A percentile compares a stretch with the other conserved stretches of the same genome.
These are phyloP conservation scores for Craseonycteris thonglongyai DNA, from an alignment of 2,113 vertebrate genomes.

Conservation along the genomic window DNA sequence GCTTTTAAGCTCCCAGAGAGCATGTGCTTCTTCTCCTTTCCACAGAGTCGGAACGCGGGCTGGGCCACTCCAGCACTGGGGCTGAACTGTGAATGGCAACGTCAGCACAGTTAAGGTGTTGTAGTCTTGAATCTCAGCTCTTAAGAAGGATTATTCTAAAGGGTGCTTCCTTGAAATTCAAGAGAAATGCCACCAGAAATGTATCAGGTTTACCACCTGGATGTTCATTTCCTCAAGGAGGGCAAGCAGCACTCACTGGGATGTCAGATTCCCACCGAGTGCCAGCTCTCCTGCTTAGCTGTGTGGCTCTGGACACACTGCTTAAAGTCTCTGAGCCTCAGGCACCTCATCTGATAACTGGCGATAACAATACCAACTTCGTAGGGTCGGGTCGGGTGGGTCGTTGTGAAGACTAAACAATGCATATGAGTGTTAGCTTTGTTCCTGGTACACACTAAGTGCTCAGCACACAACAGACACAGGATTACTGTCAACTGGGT, in stretches of 20 bases:
- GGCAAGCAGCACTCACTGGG: neutral
- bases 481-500: rapidly evolving
- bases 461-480: rapidly evolving
- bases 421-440: rapidly evolving
- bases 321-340: neutral
- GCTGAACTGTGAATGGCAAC: neutral
- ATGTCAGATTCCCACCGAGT: rapidly evolving
- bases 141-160: neutral
- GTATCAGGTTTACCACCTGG: neutral
- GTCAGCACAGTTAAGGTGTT: neutral
- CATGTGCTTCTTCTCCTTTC: neutral
- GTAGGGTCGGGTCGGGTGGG: too few relatives aligned
- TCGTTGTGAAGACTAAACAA: neutral
- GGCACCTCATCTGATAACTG: neutral
- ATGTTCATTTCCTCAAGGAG: neutral
- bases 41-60: neutral
- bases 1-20: neutral
- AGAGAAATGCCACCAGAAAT: neutral
- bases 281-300: neutral
- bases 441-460: rapidly evolving
- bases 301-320: neutral
- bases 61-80: neutral
- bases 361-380: neutral
- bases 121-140: neutral
- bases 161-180: neutral